phyloP scores from a whole-genome alignment of 2,113 vertebrate genomes.

The Mobula birostris region DNA sequence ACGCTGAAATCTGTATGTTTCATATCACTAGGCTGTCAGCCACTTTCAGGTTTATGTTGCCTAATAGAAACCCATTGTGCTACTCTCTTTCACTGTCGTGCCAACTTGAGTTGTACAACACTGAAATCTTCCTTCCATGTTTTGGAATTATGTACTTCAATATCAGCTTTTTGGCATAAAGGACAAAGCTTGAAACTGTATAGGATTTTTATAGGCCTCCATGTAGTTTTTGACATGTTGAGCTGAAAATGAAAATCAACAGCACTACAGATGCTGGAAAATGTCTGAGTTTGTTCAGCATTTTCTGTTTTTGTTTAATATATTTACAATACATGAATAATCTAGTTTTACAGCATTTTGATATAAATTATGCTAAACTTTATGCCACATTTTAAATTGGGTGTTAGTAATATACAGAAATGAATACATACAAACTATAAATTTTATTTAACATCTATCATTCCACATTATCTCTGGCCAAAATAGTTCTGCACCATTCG shows the following conservation, averaged over 20 bases:
- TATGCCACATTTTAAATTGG: not conserved
- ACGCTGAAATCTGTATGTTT: not conserved
- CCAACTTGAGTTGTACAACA: not conserved
- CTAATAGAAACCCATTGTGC: not conserved
- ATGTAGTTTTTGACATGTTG: not conserved
- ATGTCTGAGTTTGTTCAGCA: too few species aligned
- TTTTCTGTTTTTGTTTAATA: too few species aligned
- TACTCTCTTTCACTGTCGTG: not conserved
- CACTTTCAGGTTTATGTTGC: not conserved
- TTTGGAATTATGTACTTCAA: not conserved
- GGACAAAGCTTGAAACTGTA: not conserved
- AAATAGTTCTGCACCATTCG: not conserved
- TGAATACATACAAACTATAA: not conserved
- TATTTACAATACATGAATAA: not conserved
- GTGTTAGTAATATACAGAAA: not conserved
- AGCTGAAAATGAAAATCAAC: too few species aligned
- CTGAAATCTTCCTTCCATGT: not conserved
- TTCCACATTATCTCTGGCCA: not conserved
- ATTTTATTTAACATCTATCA: not conserved
- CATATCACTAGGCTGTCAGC: not conserved
- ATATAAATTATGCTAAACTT: not conserved
- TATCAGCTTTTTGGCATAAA: not conserved
- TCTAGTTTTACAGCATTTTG: not conserved
- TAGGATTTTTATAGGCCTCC: not conserved
- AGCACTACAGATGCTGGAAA: too few species aligned